Conservation (phyloP, 1,140 invertebrate genomes). For the Ceratitis capitata region DNA sequence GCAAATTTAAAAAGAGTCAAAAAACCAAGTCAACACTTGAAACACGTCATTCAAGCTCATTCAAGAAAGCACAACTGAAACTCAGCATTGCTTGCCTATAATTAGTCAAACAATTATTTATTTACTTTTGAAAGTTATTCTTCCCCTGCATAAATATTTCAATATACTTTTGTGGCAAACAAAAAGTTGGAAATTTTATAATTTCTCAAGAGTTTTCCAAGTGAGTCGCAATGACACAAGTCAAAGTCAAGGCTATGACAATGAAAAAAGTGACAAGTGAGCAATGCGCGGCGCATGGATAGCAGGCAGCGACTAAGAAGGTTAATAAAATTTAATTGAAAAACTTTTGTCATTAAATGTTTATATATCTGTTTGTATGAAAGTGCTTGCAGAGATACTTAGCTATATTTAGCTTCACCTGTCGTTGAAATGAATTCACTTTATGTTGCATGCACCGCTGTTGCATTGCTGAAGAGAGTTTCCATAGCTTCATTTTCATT, state of each 20-base stretch:
- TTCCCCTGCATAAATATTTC: background rate
- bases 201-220: constrained; percentile 13
- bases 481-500: background rate
- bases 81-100: background rate
- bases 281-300: background rate
- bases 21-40: background rate
- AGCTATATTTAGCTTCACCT: background rate
- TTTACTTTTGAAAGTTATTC: background rate
- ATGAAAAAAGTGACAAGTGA: background rate
- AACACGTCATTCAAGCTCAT: background rate
- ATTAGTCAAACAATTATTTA: background rate
- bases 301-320: background rate
- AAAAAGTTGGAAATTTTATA: constrained; percentile 15
- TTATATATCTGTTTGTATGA: too few relatives aligned
- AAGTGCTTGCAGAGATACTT: too few relatives aligned
- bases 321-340: constrained; percentile 36
- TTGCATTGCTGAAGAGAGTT: background rate
- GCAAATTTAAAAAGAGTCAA: too few relatives aligned
- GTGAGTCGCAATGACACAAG: background rate
- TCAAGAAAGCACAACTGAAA: background rate
- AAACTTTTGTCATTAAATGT: constrained; percentile 35
- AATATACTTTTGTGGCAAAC: background rate
- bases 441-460: background rate
- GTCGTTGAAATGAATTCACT: background rate
- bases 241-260: constrained; percentile 4